Conservation (phyloP, 1,140 invertebrate genomes). For the Conus betulinus region DNA sequence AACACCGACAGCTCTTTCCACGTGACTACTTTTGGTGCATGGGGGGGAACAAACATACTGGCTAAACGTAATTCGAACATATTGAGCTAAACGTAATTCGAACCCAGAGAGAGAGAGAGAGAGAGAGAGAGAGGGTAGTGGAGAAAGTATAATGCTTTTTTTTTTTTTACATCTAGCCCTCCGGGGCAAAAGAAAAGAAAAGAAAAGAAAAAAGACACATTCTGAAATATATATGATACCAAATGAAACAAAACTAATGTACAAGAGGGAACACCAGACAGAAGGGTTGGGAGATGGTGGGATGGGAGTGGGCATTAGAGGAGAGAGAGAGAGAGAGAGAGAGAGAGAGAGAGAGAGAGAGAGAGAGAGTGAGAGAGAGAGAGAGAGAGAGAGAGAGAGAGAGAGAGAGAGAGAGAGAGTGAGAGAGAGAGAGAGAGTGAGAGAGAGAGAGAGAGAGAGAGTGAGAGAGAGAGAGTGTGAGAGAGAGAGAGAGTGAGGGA, state of each 20-base stretch:
- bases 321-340: constrained; percentile 15
- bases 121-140: too few species aligned
- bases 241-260: too few species aligned
- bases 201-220: too few species aligned
- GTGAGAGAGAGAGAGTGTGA: neutral
- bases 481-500: neutral
- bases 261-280: neutral
- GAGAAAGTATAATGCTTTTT: too few species aligned
- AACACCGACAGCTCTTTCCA: too few species aligned
- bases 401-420: neutral
- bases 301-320: neutral
- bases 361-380: neutral
- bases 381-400: neutral
- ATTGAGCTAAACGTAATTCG: too few species aligned
- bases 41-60: too few species aligned
- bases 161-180: too few species aligned
- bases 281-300: neutral
- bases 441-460: neutral
- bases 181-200: too few species aligned
- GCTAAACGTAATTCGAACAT: too few species aligned
- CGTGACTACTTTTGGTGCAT: too few species aligned
- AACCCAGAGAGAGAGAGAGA: too few species aligned
- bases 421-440: neutral
- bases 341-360: neutral
- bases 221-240: neutral